Evolutionary conservation across 2,888 invertebrate species (phyloP).

Genomic region (Bedellia somnulentella): DNA sequence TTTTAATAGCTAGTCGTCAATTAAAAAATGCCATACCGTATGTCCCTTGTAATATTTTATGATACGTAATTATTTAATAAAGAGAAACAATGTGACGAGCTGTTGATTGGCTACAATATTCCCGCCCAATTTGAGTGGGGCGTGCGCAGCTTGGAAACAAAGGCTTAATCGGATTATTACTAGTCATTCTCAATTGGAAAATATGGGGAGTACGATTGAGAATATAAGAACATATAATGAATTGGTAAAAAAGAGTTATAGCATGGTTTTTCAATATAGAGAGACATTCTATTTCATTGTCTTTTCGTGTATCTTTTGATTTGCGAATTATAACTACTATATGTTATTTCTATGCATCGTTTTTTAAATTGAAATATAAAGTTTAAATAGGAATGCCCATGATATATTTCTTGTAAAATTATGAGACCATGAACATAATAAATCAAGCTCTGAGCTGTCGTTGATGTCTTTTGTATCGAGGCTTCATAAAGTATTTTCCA

Average conservation of each 20-base stretch:
- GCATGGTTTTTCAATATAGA: neutral
- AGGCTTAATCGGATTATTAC: constrained; percentile 3
- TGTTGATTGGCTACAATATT: constrained; percentile 25
- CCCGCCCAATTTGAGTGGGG: constrained; percentile 25
- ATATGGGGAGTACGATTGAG: neutral
- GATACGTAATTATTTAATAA: too few relatives aligned
- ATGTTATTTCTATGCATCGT: constrained; percentile 2
- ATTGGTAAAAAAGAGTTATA: neutral
- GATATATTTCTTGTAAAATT: too few relatives aligned
- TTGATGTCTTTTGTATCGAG: constrained; percentile 11
- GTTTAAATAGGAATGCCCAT: too few relatives aligned
- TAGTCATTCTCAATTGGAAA: constrained; percentile 2
- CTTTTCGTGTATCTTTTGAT: neutral
- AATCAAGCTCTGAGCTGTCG: constrained; percentile 5
- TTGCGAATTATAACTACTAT: neutral
- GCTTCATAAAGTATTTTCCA: neutral
- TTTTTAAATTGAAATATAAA: too few relatives aligned
- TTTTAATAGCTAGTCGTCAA: too few relatives aligned
- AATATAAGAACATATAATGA: neutral
- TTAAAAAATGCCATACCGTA: too few relatives aligned
- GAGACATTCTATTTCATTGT: neutral
- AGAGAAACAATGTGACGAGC: too few relatives aligned
- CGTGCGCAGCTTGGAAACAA: constrained; percentile 12
- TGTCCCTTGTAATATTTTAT: too few relatives aligned
- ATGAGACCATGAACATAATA: too few relatives aligned